phyloP scores from a whole-genome alignment of 2,888 invertebrate species.

The Papilio demoleus region DNA sequence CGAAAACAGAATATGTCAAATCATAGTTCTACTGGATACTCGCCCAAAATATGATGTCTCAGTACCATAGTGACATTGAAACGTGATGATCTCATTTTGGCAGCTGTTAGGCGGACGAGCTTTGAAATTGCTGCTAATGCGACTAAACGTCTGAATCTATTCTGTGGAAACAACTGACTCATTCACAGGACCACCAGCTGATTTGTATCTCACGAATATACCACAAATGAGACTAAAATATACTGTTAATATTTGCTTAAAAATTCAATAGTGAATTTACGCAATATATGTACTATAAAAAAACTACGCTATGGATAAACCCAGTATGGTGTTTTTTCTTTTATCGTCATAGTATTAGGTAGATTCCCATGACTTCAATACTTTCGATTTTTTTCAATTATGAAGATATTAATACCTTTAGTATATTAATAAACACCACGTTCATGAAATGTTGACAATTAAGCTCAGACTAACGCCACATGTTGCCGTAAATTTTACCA shows the following conservation, averaged over 20 bases:
- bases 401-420: no score
- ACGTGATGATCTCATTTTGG: constrained; percentile 55
- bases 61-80: constrained; percentile 52
- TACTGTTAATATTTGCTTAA: background rate
- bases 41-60: background rate
- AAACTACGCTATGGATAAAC: no score
- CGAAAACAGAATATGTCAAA: constrained; percentile 14
- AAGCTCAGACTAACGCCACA: no score
- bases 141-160: constrained; percentile 46
- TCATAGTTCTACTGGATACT: constrained; percentile 31
- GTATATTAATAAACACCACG: no score
- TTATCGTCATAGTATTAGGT: no score
- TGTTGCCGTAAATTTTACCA: background rate
- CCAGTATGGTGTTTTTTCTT: no score
- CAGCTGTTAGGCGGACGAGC: constrained; percentile 55
- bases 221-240: constrained; percentile 5
- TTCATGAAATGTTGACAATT: no score
- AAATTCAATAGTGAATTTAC: background rate
- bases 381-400: no score
- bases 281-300: background rate
- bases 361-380: no score
- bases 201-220: constrained; percentile 33
- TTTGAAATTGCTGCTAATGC: constrained; percentile 61
- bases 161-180: constrained; percentile 30
- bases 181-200: constrained; percentile 6